Evolutionary conservation across 2,888 invertebrate genomes (phyloP), one percentile per base, ranked within the genome.

Genomic region (Mystacides longicornis): DNA sequence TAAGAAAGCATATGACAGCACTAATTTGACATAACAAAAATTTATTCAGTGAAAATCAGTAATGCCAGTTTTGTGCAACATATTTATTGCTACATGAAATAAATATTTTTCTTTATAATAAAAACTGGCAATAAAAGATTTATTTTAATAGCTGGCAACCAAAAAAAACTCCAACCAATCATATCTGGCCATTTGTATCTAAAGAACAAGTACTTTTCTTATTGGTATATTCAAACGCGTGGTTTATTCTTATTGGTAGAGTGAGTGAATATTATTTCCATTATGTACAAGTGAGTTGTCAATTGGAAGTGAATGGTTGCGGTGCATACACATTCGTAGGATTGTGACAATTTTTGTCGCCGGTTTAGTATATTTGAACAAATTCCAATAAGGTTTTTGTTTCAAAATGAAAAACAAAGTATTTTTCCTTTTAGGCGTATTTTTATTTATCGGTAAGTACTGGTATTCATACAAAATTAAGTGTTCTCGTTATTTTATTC

Each of bases 401-500:
- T 31, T 49, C 45, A 55, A 49, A 60, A 74, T 78, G 78, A 77
- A 74, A 64, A 70, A 71, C 65, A 66, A 70, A 60, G 62, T 74
- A 56, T 66, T 74, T 63, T 62, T 73, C 62, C 66, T 70, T 52
- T 63, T 73, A 59, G 68, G 70, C 62, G 62, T 73, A 64, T 68
- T 78, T 64, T 66, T 75, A 49, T 64, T 77, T 43, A 65, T 73
- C 67, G 77, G 77, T 78, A 65, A 71, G 65, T 57, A 27, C 19
- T 22, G 16, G 4, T n/a, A 7, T 7, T 37, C 3, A 37, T 37
- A 37, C 37, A 37, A 19, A 45, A 45, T 45, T 5, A 5, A 14
- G 14, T 43, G 43, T 14, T 11, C 23, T 21, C 4, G 18, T 47
- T 47, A 20, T 9, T 20, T 5, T 22, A 5, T 47, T 4, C n/a